Evolutionary conservation across 2,888 invertebrate species (phyloP).

Genomic region (Sinodicranocentrus sp.): DNA sequence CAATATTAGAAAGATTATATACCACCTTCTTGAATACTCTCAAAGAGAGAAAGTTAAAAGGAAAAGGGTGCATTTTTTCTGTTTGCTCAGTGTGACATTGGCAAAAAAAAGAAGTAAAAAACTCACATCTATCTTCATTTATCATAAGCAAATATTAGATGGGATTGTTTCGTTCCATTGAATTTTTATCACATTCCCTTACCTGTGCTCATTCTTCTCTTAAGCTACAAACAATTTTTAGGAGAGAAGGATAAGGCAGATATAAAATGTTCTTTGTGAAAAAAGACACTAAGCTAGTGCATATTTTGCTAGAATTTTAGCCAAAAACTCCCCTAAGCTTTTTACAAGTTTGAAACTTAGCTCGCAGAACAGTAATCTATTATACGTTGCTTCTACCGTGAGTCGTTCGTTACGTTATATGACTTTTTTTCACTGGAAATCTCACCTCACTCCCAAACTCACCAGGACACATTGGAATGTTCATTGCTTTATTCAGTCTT

Average conservation of each 20-base stretch:
- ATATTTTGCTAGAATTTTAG: no score
- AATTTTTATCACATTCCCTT: slow-evolving; percentile 34
- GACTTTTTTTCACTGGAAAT: not conserved
- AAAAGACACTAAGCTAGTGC: slow-evolving; percentile 12
- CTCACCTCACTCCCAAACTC: not conserved
- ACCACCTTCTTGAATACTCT: not conserved
- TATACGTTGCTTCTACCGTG: no score
- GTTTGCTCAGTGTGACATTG: slow-evolving; percentile 16
- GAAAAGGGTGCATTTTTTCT: not conserved
- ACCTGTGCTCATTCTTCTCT: no score
- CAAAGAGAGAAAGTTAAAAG: not conserved
- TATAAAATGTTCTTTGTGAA: slow-evolving; percentile 21
- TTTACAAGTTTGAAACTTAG: no score
- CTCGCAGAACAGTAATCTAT: no score
- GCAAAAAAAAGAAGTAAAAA: slow-evolving; percentile 33
- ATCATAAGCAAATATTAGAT: slow-evolving; percentile 39
- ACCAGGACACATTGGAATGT: not conserved
- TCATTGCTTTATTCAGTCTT: not conserved
- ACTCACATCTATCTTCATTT: slow-evolving; percentile 54
- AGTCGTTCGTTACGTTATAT: no score
- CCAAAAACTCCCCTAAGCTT: no score
- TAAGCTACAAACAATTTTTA: no score
- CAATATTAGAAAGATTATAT: not conserved
- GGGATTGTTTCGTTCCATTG: slow-evolving; percentile 35
- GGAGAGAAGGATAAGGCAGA: slow-evolving; percentile 7